These are phyloP conservation scores for Lutjanus campechanus DNA, from an alignment of 2,797 vertebrate species.

Conservation along the genomic window DNA sequence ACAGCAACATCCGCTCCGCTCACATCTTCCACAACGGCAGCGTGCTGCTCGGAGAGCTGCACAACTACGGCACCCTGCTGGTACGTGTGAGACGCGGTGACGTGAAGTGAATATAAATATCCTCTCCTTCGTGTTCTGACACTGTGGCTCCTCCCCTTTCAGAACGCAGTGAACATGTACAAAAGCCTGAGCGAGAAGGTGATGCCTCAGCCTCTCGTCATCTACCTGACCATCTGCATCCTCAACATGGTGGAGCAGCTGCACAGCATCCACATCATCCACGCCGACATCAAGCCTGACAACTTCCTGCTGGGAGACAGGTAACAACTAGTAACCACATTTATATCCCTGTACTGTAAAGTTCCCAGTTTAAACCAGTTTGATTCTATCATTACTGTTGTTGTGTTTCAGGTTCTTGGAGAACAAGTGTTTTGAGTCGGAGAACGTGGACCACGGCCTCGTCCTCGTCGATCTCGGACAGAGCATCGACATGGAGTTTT, in stretches of 20 bases:
- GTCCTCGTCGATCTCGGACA: constrained; percentile 94
- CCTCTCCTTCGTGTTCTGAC: not conserved
- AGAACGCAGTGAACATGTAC: constrained; percentile 94
- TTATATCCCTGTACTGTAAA: too few species aligned
- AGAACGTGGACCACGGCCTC: constrained; percentile 88
- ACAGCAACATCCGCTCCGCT: constrained; percentile 85
- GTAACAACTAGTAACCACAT: constrained; percentile 45
- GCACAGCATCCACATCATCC: constrained; percentile 88
- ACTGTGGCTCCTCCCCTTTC: not conserved
- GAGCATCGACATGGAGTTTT: constrained; percentile 94
- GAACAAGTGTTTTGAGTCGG: constrained; percentile 81
- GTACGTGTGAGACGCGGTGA: constrained; percentile 77
- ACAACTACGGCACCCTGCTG: constrained; percentile 91
- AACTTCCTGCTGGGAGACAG: constrained; percentile 94
- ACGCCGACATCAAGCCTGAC: constrained; percentile 97
- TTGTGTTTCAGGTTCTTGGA: constrained; percentile 89
- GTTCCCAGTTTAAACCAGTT: not conserved
- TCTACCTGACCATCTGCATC: constrained; percentile 91
- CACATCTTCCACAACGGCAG: constrained; percentile 93
- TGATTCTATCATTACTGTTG: not conserved
- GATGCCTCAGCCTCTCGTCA: constrained; percentile 92
- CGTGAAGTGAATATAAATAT: too few species aligned
- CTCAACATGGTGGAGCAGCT: constrained; percentile 92
- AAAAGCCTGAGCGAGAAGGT: constrained; percentile 88
- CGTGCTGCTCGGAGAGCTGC: constrained; percentile 90